These are phyloP conservation scores for Brachionus manjavacas DNA, from an alignment of 1,140 invertebrate genomes.

Conservation along the genomic window DNA sequence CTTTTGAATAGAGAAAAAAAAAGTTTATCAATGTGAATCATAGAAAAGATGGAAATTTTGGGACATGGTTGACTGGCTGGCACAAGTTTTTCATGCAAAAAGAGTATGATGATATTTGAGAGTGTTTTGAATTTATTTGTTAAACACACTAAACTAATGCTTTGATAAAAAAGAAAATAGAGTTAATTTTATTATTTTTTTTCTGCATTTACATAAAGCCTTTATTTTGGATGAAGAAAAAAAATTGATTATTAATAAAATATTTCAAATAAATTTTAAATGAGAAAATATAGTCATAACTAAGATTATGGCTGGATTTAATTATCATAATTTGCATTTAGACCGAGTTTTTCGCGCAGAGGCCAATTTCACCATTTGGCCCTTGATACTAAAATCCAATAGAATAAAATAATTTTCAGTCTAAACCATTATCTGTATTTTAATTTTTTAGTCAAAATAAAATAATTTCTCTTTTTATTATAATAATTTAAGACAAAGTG, in stretches of 20 bases:
- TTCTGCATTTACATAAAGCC: not conserved
- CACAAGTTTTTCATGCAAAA: not conserved
- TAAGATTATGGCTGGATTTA: conserved; percentile 14
- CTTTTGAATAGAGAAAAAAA: not conserved
- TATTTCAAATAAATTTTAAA: conserved; percentile 1
- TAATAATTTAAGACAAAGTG: not conserved
- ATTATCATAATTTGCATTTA: conserved; percentile 23
- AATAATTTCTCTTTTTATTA: not conserved
- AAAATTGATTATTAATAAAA: conserved; percentile 34
- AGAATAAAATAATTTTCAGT: not conserved
- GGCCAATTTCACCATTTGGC: not conserved
- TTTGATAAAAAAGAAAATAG: not conserved
- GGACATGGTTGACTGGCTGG: not conserved
- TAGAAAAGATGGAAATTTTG: not conserved
- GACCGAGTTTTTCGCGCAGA: not conserved
- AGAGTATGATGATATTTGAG: not conserved
- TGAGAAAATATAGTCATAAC: conserved; percentile 16
- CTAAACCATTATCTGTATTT: not conserved
- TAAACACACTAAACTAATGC: not conserved
- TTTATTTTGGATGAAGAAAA: not conserved
- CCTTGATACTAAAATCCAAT: not conserved
- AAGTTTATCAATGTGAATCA: not conserved
- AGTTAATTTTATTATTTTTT: not conserved
- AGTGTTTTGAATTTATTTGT: not conserved
- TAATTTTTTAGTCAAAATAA: not conserved